A percentile compares a stretch with the other conserved stretches of the same genome.
Conservation (phyloP, 2,797 vertebrate species). For the Falco berigora region DNA sequence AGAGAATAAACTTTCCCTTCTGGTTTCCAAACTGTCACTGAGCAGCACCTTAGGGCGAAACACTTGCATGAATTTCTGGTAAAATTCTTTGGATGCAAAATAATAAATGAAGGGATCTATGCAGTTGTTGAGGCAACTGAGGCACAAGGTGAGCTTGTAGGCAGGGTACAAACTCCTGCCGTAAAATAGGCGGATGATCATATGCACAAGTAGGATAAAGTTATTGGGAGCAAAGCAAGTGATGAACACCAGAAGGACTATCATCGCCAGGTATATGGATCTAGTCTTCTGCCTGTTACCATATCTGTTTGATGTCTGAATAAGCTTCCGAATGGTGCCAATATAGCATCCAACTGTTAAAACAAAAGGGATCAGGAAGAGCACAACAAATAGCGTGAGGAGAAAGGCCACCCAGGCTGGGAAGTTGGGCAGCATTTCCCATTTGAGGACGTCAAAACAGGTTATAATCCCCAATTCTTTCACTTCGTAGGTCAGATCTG, state of each 20-base stretch:
- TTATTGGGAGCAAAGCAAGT: slow-evolving; percentile 90
- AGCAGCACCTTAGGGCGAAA: slow-evolving; percentile 16
- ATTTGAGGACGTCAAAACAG: slow-evolving; percentile 89
- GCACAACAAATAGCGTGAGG: slow-evolving; percentile 73
- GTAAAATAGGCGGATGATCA: slow-evolving; percentile 78
- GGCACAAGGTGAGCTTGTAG: slow-evolving; percentile 87
- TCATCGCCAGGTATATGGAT: slow-evolving; percentile 75
- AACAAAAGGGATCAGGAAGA: slow-evolving; percentile 86
- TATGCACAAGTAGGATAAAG: slow-evolving; percentile 81
- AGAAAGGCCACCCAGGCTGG: slow-evolving; percentile 82
- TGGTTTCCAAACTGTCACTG: slow-evolving; percentile 50
- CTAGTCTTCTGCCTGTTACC: slow-evolving; percentile 72
- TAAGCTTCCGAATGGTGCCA: slow-evolving; percentile 79
- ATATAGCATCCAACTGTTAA: slow-evolving; percentile 85
- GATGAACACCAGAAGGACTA: slow-evolving; percentile 83
- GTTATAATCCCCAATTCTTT: slow-evolving; percentile 80
- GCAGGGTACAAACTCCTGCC: slow-evolving; percentile 74
- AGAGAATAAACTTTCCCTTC: slow-evolving; percentile 75
- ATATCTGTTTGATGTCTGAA: slow-evolving; percentile 56
- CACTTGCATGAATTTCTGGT: slow-evolving; percentile 77
- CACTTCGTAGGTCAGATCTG: slow-evolving; percentile 82
- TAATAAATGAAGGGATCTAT: slow-evolving; percentile 95
- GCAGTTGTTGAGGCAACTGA: slow-evolving; percentile 92
- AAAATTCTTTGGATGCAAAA: slow-evolving; percentile 90
- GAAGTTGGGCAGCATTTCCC: slow-evolving; percentile 78